phyloP scores from a whole-genome alignment of 1,140 invertebrate genomes.

The Phymorhynchus buccinoides region DNA sequence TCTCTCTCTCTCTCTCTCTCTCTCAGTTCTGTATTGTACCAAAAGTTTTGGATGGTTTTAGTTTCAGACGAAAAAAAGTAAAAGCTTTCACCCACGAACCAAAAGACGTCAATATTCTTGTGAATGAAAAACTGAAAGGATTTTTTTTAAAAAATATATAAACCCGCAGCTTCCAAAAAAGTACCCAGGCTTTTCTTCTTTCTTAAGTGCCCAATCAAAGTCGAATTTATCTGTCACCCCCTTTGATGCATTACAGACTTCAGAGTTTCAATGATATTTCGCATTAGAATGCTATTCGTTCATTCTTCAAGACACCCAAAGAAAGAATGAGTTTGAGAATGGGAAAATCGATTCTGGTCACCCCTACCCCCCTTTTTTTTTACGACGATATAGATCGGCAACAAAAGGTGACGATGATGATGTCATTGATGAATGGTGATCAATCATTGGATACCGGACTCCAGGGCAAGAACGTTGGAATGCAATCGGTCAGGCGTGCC shows the following conservation, averaged over 20 bases:
- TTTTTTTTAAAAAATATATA: no score
- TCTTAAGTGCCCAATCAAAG: not conserved
- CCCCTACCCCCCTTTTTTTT: no score
- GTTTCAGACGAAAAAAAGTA: no score
- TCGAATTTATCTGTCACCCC: not conserved
- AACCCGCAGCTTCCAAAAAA: no score
- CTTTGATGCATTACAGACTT: not conserved
- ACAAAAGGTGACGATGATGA: not conserved
- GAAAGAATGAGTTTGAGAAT: not conserved
- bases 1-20: conserved; percentile 34
- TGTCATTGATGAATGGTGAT: not conserved
- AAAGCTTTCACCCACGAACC: no score
- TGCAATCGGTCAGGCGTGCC: not conserved
- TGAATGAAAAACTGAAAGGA: no score
- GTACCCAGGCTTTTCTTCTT: no score
- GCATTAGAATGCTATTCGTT: not conserved
- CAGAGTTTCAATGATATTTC: not conserved
- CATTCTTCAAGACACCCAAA: not conserved
- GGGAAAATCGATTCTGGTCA: not conserved
- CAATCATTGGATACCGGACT: not conserved
- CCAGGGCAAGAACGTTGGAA: not conserved
- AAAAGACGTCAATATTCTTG: no score
- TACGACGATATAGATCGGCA: not conserved
- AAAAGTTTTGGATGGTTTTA: not conserved
- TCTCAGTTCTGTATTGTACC: not conserved